Evolutionary conservation across 2,797 vertebrate genomes (phyloP), one percentile per base, ranked within the genome.

Genomic region (Eidolon dupreanum): DNA sequence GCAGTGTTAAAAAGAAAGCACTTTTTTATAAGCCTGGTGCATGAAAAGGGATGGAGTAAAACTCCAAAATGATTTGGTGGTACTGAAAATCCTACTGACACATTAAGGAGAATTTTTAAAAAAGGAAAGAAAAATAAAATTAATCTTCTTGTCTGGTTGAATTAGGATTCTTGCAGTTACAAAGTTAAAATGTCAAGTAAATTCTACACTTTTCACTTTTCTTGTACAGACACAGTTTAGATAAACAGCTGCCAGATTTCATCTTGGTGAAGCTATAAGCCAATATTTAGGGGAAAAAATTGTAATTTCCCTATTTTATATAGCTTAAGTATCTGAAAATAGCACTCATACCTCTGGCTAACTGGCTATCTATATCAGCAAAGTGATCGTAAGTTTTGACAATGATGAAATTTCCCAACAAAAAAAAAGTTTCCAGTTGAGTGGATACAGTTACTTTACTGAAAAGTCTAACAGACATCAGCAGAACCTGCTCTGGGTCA

Each of bases 171-270:
- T 46, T 89, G 43, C 11, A 65, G 5, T 84, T 91, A 85, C n/a
- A 75, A 95, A 96, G 38, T 75, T 90, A 92, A 88, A 97, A 92
- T 85, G 96, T 82, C 71, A 94, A 88, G 82, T 97, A 95, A 97
- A 95, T 49, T 92, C 65, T 77, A 6, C 59, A 82, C 68, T 92
- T 96, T 90, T 93, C 87, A 95, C 68, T 51, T 93, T 94, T 92
- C 85, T 96, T 93, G 13, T 70, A 95, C 49, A 90, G 71, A 92
- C 71, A 84, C 31, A 43, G 38, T 93, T 13, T 43, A 81, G 68
- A 74, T 70, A 96, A 86, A 94, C 74, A 97, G 91, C 88, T 96
- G 86, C 71, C 86, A 43, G 85, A 93, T 66, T 89, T 93, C 61
- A 96, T 59, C 43, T 94, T 33, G 86, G 94, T 88, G 61, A 97